Evolutionary conservation across 64 coral and sea anemone species (phyloP).

Genomic region (Cladopsammia gracilis): DNA sequence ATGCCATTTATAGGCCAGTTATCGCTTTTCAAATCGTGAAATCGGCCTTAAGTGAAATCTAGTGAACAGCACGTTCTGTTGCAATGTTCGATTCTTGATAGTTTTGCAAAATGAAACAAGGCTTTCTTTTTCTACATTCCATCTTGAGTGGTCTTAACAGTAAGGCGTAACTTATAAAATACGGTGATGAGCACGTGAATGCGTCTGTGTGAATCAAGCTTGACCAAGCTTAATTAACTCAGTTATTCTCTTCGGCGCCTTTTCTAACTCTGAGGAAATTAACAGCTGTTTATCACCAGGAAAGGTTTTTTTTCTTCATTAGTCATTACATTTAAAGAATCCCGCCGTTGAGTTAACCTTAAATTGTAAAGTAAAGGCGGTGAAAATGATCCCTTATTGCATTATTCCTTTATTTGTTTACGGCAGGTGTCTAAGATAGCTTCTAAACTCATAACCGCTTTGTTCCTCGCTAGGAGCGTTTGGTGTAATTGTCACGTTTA

Average conservation of each 20-base stretch:
- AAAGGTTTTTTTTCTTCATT: not conserved
- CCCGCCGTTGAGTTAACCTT: not conserved
- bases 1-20: too few species aligned
- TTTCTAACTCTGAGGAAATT: not conserved
- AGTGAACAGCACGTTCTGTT: too few species aligned
- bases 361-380: not conserved
- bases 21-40: too few species aligned
- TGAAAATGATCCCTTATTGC: not conserved
- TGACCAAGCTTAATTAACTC: not conserved
- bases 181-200: too few species aligned
- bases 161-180: too few species aligned
- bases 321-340: not conserved
- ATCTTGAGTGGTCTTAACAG: too few species aligned
- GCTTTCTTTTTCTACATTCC: too few species aligned
- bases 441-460: not conserved
- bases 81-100: too few species aligned
- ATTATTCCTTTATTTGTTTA: not conserved
- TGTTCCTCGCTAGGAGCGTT: not conserved
- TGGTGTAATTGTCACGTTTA: not conserved
- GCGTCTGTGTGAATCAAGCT: not conserved
- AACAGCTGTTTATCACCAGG: not conserved
- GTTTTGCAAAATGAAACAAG: too few species aligned
- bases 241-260: not conserved
- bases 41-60: too few species aligned
- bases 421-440: constrained; percentile 12